Conservation (phyloP, 2,888 invertebrate genomes). For the Sipha maydis region DNA sequence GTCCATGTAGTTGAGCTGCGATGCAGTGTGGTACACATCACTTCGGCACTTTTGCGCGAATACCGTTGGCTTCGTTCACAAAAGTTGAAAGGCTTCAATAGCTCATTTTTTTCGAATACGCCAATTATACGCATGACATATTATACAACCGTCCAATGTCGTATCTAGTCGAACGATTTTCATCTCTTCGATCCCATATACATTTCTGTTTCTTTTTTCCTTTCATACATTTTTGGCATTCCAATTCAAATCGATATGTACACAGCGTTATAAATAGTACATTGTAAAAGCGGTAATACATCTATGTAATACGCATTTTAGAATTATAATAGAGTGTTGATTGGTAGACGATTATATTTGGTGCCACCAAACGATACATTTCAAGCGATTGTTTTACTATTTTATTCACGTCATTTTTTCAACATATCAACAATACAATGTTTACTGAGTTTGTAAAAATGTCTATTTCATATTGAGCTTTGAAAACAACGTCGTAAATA, state of each 20-base stretch:
- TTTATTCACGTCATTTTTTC: no score
- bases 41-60: neutral
- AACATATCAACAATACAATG: no score
- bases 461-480: no score
- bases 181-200: neutral
- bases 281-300: no score
- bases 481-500: no score
- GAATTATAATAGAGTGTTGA: no score
- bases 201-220: neutral
- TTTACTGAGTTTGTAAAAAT: no score
- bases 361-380: no score
- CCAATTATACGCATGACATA: neutral
- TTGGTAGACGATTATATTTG: no score
- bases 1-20: neutral
- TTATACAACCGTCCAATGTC: neutral
- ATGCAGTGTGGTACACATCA: no score
- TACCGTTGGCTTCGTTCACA: neutral
- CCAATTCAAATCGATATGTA: neutral
- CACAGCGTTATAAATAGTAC: neutral
- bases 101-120: neutral
- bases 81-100: slow-evolving; percentile 21
- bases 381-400: no score
- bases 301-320: no score
- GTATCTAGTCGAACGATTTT: neutral
- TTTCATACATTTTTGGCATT: neutral